Evolutionary conservation across 2,797 vertebrate species (phyloP).

Genomic region (Acrossocheilus fasciatus): DNA sequence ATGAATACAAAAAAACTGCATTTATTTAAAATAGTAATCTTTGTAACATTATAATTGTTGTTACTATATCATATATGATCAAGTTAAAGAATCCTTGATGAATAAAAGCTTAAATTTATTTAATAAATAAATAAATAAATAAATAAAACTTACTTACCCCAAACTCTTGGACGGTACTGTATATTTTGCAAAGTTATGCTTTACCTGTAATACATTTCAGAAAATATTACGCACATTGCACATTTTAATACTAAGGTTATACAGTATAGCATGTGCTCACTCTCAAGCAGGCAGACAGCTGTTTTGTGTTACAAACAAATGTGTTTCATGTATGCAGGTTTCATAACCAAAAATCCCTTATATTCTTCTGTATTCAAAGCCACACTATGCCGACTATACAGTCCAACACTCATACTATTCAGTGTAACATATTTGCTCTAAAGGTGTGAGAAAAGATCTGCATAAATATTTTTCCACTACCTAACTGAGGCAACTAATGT

Average conservation of each 20-base stretch:
- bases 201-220: background rate
- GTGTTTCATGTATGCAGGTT: constrained; percentile 46
- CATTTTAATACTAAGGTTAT: background rate
- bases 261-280: constrained; percentile 3
- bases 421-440: constrained; percentile 28
- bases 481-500: constrained; percentile 17
- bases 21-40: background rate
- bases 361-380: constrained; percentile 35
- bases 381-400: background rate
- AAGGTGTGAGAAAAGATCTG: background rate
- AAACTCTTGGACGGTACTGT: background rate
- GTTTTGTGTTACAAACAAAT: constrained; percentile 57
- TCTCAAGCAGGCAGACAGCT: constrained; percentile 47
- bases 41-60: background rate
- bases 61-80: background rate
- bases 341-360: constrained; percentile 41
- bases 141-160: background rate
- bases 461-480: background rate
- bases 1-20: background rate
- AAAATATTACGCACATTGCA: background rate
- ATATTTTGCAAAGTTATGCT: constrained; percentile 2
- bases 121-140: background rate
- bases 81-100: background rate
- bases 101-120: background rate
- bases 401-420: constrained; percentile 12